These are phyloP conservation scores for Drosophila ananassae DNA, from an alignment of 1,140 invertebrate species.

Conservation along the genomic window DNA sequence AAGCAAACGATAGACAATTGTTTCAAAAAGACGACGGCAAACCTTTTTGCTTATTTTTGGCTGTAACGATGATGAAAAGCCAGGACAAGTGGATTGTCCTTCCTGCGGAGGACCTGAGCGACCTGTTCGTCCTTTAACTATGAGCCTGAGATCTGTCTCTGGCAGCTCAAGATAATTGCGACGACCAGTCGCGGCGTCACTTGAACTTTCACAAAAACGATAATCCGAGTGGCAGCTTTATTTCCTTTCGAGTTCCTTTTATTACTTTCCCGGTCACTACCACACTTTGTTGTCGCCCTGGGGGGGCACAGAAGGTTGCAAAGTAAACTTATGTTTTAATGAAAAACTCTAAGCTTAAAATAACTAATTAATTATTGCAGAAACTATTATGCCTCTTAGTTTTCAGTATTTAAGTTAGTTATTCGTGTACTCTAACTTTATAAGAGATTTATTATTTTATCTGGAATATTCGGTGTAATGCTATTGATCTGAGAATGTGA, in stretches of 20 bases:
- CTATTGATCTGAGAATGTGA: neutral
- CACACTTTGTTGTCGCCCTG: slow-evolving; percentile 21
- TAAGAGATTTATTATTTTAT: neutral
- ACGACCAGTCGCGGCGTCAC: slow-evolving; percentile 28
- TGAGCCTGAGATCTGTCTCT: slow-evolving; percentile 29
- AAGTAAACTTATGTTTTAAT: neutral
- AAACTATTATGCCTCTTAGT: neutral
- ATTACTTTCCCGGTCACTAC: slow-evolving; percentile 15
- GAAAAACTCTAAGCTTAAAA: neutral
- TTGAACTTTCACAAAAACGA: slow-evolving; percentile 49
- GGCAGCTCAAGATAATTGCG: slow-evolving; percentile 70
- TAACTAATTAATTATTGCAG: neutral
- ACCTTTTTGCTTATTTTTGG: slow-evolving; percentile 33
- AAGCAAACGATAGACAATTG: slow-evolving; percentile 52
- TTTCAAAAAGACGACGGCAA: slow-evolving; percentile 47
- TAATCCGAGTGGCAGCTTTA: slow-evolving; percentile 15
- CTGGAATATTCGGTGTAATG: too few species aligned
- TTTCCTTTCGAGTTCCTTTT: slow-evolving; percentile 22
- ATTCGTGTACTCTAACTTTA: neutral
- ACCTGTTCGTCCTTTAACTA: slow-evolving; percentile 22
- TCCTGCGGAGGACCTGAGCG: neutral
- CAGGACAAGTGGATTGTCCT: slow-evolving; percentile 20
- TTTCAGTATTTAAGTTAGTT: neutral
- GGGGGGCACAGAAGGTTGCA: neutral
- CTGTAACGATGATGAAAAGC: slow-evolving; percentile 26